phyloP scores from a whole-genome alignment of 2,888 invertebrate species.

The Hetaerina titia region DNA sequence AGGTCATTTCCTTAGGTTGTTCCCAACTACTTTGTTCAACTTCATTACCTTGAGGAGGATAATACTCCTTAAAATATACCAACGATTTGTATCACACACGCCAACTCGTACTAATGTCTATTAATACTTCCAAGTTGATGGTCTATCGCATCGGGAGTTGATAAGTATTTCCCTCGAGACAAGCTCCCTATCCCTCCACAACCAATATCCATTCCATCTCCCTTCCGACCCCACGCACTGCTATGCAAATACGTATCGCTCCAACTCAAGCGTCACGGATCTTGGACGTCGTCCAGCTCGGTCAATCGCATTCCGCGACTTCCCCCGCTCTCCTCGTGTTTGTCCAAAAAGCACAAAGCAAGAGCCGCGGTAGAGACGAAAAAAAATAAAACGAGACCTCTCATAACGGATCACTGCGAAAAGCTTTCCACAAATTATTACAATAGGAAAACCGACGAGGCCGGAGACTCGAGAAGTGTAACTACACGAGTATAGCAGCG shows the following conservation, averaged over 20 bases:
- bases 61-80: too few species aligned
- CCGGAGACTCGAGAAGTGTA: neutral
- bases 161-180: too few species aligned
- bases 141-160: too few species aligned
- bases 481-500: too few species aligned
- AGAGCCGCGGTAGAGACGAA: neutral
- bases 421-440: neutral
- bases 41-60: too few species aligned
- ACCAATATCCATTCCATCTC: too few species aligned
- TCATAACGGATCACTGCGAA: neutral
- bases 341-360: neutral
- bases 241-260: neutral
- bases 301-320: constrained; percentile 29
- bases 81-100: too few species aligned
- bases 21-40: too few species aligned
- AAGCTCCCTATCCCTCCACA: too few species aligned
- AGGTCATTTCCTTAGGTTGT: too few species aligned
- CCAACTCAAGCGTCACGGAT: neutral
- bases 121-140: too few species aligned
- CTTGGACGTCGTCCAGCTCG: neutral
- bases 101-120: too few species aligned
- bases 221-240: neutral
- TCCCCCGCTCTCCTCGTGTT: neutral
- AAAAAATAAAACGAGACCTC: neutral
- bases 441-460: neutral